Conservation (phyloP, 2,113 vertebrate genomes). For the Tinamus guttatus region DNA sequence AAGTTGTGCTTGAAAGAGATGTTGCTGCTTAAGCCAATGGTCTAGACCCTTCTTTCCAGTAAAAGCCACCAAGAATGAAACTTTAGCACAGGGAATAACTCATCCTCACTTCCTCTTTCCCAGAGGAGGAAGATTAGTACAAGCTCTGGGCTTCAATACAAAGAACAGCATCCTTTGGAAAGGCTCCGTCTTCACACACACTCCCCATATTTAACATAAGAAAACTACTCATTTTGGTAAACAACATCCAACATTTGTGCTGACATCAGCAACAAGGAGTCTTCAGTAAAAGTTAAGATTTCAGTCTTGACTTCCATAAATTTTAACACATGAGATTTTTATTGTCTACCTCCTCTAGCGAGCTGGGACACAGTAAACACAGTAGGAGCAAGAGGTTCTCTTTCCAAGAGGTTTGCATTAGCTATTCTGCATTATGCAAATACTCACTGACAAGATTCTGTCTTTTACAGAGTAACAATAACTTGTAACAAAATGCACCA, state of each 20-base stretch:
- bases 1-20: background rate
- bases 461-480: background rate
- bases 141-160: background rate
- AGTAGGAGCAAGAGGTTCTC: background rate
- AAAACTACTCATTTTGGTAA: background rate
- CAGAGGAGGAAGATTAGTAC: background rate
- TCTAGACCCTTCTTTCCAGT: background rate
- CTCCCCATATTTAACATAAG: background rate
- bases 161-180: background rate
- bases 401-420: rapidly evolving
- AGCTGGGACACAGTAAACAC: background rate
- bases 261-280: background rate
- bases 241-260: background rate
- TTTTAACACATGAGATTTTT: background rate
- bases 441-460: rapidly evolving
- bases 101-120: background rate
- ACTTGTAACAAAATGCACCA: rapidly evolving
- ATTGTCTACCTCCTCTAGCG: background rate
- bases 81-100: background rate
- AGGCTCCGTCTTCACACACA: rapidly evolving
- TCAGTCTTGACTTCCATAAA: background rate
- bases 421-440: too few relatives aligned
- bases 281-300: rapidly evolving
- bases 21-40: background rate
- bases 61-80: background rate